phyloP scores from a whole-genome alignment of 2,797 vertebrate genomes.

The Notoglanidium macrostoma region DNA sequence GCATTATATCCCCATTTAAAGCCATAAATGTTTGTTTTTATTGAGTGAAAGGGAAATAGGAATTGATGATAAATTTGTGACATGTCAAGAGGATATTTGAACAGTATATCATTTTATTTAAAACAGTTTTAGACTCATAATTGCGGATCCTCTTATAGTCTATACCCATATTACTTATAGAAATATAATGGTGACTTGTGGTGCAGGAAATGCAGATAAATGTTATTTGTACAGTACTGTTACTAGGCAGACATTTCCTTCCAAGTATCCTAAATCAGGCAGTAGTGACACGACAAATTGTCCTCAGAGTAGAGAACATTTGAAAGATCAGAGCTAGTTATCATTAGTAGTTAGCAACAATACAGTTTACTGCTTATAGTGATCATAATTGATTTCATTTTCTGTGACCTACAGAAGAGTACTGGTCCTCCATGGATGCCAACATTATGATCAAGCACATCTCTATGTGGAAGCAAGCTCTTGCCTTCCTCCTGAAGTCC shows the following conservation, averaged over 20 bases:
- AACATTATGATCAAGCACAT: constrained; percentile 67
- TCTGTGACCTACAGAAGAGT: constrained; percentile 54
- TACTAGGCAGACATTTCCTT: background rate
- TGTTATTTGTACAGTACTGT: background rate
- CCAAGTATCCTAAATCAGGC: background rate
- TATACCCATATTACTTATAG: background rate
- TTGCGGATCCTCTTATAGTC: background rate
- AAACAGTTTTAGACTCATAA: background rate
- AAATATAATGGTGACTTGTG: background rate
- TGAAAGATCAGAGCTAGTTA: background rate
- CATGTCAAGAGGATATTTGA: background rate
- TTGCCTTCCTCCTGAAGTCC: constrained; percentile 65
- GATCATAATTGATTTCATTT: background rate
- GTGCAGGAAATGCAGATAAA: background rate
- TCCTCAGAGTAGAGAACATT: background rate
- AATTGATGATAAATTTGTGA: background rate
- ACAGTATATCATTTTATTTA: background rate
- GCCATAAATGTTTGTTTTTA: background rate
- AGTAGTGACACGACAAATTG: background rate
- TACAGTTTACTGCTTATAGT: background rate
- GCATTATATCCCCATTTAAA: background rate
- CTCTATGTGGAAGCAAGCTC: constrained; percentile 66
- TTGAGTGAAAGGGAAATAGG: background rate
- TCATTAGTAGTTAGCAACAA: background rate
- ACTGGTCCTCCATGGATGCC: constrained; percentile 65